Conservation (phyloP, 2,113 vertebrate species). For the Zosterops pallidus region DNA sequence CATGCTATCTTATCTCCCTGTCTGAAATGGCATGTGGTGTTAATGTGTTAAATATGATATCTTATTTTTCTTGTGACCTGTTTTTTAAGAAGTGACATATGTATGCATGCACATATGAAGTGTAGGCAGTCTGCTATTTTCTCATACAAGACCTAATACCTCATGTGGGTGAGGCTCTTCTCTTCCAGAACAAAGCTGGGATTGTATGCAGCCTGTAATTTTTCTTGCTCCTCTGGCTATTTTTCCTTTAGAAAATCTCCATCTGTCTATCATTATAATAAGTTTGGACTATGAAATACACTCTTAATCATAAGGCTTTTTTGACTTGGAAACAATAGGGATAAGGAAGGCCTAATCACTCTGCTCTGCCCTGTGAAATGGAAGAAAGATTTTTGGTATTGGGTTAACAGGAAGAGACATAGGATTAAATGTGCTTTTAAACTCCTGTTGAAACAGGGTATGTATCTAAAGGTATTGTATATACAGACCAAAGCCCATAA, state of each 20-base stretch:
- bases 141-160: not conserved
- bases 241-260: not conserved
- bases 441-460: not conserved
- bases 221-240: not conserved
- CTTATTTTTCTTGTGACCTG: slow-evolving; percentile 16
- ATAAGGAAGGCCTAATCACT: not conserved
- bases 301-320: not conserved
- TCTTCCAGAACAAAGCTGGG: slow-evolving; percentile 2
- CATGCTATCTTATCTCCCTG: slow-evolving; percentile 39
- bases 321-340: not conserved
- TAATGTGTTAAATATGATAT: slow-evolving; percentile 55
- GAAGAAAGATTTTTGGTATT: not conserved
- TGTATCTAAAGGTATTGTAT: not conserved
- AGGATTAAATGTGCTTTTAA: not conserved
- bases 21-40: slow-evolving; percentile 43
- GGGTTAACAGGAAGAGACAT: not conserved
- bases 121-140: not conserved
- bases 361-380: not conserved
- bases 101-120: not conserved
- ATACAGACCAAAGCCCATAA: not conserved
- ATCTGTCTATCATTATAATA: not conserved
- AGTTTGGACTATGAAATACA: not conserved
- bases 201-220: not conserved
- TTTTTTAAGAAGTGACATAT: not conserved
- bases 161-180: not conserved